These are phyloP conservation scores for Salticus scenicus DNA, from an alignment of 2,888 invertebrate genomes.

Conservation along the genomic window DNA sequence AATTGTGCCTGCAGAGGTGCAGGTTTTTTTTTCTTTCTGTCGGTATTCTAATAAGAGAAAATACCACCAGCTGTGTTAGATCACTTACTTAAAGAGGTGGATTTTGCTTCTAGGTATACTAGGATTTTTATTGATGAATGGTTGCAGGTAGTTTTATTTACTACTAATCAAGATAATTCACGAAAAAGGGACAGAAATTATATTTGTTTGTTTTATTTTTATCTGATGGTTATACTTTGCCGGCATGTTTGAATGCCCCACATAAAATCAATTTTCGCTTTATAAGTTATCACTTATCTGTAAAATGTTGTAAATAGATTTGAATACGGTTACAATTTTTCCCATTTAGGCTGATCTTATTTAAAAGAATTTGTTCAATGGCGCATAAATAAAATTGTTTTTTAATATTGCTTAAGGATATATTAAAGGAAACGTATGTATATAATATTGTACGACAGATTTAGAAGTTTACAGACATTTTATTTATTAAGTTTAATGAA, in stretches of 20 bases:
- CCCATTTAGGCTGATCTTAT: no score
- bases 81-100: background rate
- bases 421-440: no score
- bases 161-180: background rate
- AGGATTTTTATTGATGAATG: background rate
- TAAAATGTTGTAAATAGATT: no score
- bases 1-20: conserved; percentile 38
- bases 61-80: background rate
- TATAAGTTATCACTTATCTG: no score
- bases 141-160: background rate
- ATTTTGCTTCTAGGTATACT: background rate
- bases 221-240: background rate
- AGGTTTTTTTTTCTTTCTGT: conserved; percentile 41
- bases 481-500: no score
- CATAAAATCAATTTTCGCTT: background rate
- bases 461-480: no score
- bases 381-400: no score
- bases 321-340: no score
- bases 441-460: no score
- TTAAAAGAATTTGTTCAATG: no score
- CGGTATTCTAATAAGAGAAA: background rate
- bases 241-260: background rate
- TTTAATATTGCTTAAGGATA: no score
- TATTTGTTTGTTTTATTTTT: background rate
- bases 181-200: background rate